Evolutionary conservation across 1,140 invertebrate species (phyloP), one percentile per base, ranked within the genome.

Genomic region (Caenorhabditis inopinata): DNA sequence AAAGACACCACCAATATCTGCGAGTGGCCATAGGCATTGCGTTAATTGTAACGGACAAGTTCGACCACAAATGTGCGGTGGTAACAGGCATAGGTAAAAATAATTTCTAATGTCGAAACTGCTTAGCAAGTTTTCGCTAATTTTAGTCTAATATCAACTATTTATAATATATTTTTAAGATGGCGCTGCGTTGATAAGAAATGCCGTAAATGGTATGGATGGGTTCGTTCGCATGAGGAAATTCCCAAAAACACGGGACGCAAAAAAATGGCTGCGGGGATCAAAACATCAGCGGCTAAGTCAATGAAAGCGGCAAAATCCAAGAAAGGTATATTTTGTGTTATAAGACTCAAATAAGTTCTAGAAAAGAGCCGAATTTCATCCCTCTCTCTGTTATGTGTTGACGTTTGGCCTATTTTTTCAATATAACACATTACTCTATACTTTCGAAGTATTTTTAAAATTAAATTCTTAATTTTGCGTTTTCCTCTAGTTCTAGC

Each of bases 111-210:
- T n/a, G n/a, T n/a, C n/a, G n/a, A n/a, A n/a, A n/a, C n/a, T n/a
- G n/a, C n/a, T n/a, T n/a, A n/a, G n/a, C n/a, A n/a, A n/a, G n/a
- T n/a, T n/a, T n/a, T n/a, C n/a, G n/a, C n/a, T n/a, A n/a, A n/a
- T n/a, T n/a, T n/a, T n/a, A n/a, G n/a, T 42, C 14, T 42, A 14
- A 42, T 42, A 14, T 14, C 14, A 5, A 7, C 14, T 42, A 7
- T 14, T 42, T 42, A 42, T 42, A 14, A 7, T 42, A 7, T 14
- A 7, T 68, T 38, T 68, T 73, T 74, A 27, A 75, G 83, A 48
- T 83, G 83, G 83, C 76, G 83, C n/a, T 83, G 83, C 23, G 83
- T 83, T 2, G 83, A 83, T 46, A 83, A 83, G 45, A 83, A 83
- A 53, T 83, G 83, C 49, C 83, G 83, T 5, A 83, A 83, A 38